Base-by-base conservation (phyloP, 2,797 vertebrate genomes). In the Limosa lapponica region DNA sequence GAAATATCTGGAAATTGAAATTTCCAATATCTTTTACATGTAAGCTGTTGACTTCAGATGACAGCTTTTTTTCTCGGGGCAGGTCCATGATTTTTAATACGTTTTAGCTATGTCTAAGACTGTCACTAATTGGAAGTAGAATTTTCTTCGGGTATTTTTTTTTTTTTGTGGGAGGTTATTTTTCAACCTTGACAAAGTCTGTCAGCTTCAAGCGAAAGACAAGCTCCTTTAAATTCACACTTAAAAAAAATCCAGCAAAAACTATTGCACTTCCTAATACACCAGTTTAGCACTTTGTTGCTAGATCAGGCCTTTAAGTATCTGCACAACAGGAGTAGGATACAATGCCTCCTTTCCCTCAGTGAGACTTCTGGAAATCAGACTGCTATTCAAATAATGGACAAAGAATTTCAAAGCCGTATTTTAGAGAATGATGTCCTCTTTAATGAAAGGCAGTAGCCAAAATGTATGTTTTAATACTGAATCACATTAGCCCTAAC, bases 231-330 rank as follows among this genome's bases (percentile, higher is more conserved):
- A 90, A 70, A 83, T 58, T 70, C 17, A 43, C 14, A 44, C 8
- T 57, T 46, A 28, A 0, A 24, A 79, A 82, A 46, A 46, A 24
- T 5, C 25, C 25, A 39, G 15, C 6, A 81, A 78, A 74, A 73
- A 4, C 0, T 19, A 32, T 16, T 12, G 15, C 11, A 43, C 6
- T 64, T 82, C 69, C 55, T 75, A 85, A 69, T 16, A 15, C 34
- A 69, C 22, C 0, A 1, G 6, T 49, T 25, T 1, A 34, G 36
- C 22, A 51, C 11, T 8, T 27, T 55, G 24, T 24, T 64, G 22
- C 52, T 55, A 66, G 11, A 44, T 41, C 16, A 67, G 61, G 6
- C 36, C 15, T 58, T 14, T 1, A 37, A 24, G 6, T 41, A 67
- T 11, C 55, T 52, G 19, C 13, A 59, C 18, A 49, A 24, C 16